Evolutionary conservation across 2,797 vertebrate species (phyloP).

Genomic region (Rhynchonycteris naso): DNA sequence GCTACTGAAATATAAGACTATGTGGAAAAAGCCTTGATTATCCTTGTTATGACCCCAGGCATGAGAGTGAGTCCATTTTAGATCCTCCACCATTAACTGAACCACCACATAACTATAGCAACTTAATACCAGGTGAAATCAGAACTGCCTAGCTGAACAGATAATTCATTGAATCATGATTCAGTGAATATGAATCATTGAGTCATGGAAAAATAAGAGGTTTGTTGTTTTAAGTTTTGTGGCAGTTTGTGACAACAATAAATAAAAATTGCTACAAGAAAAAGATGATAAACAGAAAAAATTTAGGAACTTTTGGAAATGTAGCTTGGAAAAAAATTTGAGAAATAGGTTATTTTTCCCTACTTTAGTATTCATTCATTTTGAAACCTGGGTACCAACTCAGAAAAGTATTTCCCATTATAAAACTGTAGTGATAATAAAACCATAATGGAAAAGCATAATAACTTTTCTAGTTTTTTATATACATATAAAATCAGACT

Average conservation of each 20-base stretch:
- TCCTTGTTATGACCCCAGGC: not conserved
- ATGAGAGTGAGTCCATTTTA: not conserved
- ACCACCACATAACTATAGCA: not conserved
- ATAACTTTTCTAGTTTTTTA: not conserved
- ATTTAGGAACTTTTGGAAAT: not conserved
- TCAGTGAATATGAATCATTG: not conserved
- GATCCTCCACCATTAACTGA: not conserved
- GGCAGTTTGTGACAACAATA: not conserved
- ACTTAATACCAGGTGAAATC: not conserved
- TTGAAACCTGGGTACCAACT: not conserved
- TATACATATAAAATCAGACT: not conserved
- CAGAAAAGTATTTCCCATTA: not conserved
- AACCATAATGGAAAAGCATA: not conserved
- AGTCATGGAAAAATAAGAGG: not conserved
- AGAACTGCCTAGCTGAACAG: not conserved
- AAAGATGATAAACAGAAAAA: not conserved
- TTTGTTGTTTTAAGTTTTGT: not conserved
- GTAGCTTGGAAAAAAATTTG: not conserved
- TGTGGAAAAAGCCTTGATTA: not conserved
- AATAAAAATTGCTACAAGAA: not conserved
- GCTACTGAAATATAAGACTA: not conserved
- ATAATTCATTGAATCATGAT: not conserved
- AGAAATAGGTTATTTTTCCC: not conserved
- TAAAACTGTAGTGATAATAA: not conserved
- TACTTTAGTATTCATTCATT: not conserved